Evolutionary conservation across 2,113 vertebrate genomes (phyloP).

Genomic region (Hirundichthys speculiger): DNA sequence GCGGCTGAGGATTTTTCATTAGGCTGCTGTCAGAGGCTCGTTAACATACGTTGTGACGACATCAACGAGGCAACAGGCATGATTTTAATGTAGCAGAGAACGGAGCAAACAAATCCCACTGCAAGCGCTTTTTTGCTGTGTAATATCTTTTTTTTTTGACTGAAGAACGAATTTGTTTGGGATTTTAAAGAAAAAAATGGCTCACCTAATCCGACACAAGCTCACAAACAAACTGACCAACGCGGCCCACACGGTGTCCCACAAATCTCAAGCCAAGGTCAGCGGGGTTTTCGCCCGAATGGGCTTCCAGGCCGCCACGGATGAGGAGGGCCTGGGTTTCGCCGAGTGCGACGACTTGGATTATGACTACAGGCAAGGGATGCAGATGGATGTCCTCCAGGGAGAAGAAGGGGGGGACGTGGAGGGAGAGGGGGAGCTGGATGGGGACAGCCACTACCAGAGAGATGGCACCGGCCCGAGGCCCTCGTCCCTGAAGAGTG

Average conservation of each 20-base stretch:
- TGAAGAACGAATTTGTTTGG: conserved; percentile 24
- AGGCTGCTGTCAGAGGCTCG: conserved; percentile 30
- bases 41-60: conserved; percentile 27
- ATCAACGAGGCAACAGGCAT: conserved; percentile 67
- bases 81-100: conserved; percentile 48
- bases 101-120: conserved; percentile 5
- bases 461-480: conserved; percentile 86
- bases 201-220: conserved; percentile 93
- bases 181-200: conserved; percentile 79
- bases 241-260: conserved; percentile 90
- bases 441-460: conserved; percentile 94
- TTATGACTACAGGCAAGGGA: conserved; percentile 91
- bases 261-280: conserved; percentile 96
- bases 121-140: conserved; percentile 23
- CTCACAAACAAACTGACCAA: conserved; percentile 88
- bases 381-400: conserved; percentile 93
- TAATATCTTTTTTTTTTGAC: conserved; percentile 15
- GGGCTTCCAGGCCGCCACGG: conserved; percentile 95
- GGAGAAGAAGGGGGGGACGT: conserved; percentile 69
- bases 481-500: conserved; percentile 83
- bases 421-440: conserved; percentile 80
- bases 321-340: conserved; percentile 93
- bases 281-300: conserved; percentile 94
- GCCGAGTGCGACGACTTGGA: conserved; percentile 94
- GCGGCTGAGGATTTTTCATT: conserved; percentile 58